These are phyloP conservation scores for Grallaria varia DNA, from an alignment of 2,113 vertebrate species.

Conservation along the genomic window DNA sequence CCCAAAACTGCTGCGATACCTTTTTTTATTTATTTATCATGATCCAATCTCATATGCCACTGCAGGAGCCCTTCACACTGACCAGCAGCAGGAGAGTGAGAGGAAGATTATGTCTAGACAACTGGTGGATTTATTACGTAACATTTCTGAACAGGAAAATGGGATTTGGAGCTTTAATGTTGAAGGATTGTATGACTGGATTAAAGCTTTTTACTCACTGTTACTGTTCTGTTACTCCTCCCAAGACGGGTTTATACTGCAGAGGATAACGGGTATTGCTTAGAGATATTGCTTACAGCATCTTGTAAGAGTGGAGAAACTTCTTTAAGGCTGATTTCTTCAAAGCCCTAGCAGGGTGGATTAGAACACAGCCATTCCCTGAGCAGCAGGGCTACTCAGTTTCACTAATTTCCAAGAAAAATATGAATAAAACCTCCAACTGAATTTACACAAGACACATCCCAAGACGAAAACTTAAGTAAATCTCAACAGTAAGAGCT, in stretches of 20 bases:
- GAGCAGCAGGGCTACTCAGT: constrained; percentile 3
- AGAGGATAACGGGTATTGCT: neutral
- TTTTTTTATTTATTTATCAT: neutral
- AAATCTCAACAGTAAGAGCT: neutral
- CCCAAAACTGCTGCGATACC: neutral
- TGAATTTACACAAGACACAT: neutral
- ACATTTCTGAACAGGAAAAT: neutral
- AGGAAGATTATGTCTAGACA: neutral
- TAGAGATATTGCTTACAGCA: neutral
- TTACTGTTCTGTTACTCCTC: neutral
- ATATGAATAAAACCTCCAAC: neutral
- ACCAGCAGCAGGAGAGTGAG: neutral
- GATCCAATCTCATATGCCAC: fast-evolving
- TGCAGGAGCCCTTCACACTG: neutral
- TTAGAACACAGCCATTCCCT: neutral
- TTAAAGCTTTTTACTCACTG: neutral
- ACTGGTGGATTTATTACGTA: neutral
- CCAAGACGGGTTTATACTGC: fast-evolving
- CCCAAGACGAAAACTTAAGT: neutral
- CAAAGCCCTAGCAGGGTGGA: neutral
- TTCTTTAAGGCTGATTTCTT: neutral
- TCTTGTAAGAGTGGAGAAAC: neutral
- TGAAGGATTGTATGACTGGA: neutral
- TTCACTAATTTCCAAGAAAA: constrained; percentile 30
- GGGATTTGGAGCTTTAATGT: neutral